Evolutionary conservation across 2,797 vertebrate species (phyloP), one percentile per base, ranked within the genome.

Genomic region (Otolemur crassicaudatus): DNA sequence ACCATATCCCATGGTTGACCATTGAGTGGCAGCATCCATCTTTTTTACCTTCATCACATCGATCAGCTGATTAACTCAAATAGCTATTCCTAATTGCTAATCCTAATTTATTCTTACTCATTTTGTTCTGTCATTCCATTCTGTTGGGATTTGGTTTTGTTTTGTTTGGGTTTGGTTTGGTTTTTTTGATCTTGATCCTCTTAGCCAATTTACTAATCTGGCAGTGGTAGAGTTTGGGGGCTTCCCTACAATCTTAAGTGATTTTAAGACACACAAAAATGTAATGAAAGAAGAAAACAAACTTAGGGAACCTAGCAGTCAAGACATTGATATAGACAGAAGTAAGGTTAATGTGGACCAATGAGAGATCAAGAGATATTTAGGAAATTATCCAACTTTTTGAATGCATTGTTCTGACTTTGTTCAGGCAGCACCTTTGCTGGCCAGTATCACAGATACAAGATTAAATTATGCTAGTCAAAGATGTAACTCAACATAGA

Each of bases 241-340:
- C 37, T 60, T 90, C 88, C 53, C 34, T 87, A 58, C 29, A 94
- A 94, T 89, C 40, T n/a, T 92, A 89, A 84, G 53, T 80, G 91
- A 88, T 65, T 77, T 84, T 7, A 83, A 53, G 70, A 58, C 69
- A 76, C 67, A 80, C 61, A 23, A 90, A 94, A 72, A 87, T 61
- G 27, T 93, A 95, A 58, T 82, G 23, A 88, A 34, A 91, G 13
- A 94, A 90, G 70, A 72, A 92, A 82, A 87, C 75, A 53, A 93
- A 94, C 10, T 5, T 65, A 29, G 25, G 46, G 13, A 79, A 94
- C 4, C 29, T 83, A 79, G 23, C 85, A 90, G 31, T 31, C 46
- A 88, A 88, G 53, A 95, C 63, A 70, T 61, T 86, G 25, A 83
- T 83, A 4, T 10, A 92, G 43, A 69, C 60, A 75, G 19, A 87